Conservation (phyloP, 64 coral and sea anemone genomes). For the Montipora capricornis region DNA sequence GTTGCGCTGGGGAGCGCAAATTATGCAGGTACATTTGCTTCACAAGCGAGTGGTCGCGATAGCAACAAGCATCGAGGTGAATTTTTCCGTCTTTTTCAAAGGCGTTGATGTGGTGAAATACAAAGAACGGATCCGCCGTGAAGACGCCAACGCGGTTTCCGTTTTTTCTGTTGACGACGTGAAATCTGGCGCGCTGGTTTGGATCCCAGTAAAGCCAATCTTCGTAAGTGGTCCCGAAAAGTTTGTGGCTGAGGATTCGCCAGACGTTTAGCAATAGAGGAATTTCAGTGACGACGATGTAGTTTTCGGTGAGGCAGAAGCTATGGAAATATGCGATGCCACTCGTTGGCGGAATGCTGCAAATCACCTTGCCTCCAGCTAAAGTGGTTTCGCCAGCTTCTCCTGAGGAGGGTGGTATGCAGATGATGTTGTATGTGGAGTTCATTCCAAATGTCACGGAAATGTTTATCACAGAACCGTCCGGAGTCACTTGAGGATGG, state of each 20-base stretch:
- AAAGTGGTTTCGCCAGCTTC: slow-evolving; percentile 56
- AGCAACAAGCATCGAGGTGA: slow-evolving; percentile 77
- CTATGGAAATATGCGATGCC: slow-evolving; percentile 78
- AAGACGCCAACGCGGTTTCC: slow-evolving; percentile 64
- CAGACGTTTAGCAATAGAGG: slow-evolving; percentile 65
- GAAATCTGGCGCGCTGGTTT: slow-evolving; percentile 61
- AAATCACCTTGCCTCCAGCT: slow-evolving; percentile 76
- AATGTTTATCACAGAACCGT: slow-evolving; percentile 86
- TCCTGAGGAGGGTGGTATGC: slow-evolving; percentile 63
- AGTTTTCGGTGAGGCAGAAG: slow-evolving; percentile 95
- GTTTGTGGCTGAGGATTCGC: slow-evolving; percentile 5
- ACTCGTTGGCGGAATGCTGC: slow-evolving; percentile 64
- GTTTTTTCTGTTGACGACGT: slow-evolving; percentile 72
- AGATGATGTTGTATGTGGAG: slow-evolving; percentile 55
- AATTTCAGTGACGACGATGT: slow-evolving; percentile 76
- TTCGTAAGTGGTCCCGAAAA: slow-evolving; percentile 35
- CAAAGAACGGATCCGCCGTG: slow-evolving; percentile 76
- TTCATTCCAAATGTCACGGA: slow-evolving; percentile 17
- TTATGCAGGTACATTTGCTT: slow-evolving; percentile 71
- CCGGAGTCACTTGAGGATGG: slow-evolving; percentile 73
- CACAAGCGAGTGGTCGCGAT: slow-evolving; percentile 68
- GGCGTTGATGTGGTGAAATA: slow-evolving; percentile 93
- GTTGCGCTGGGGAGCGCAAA: background rate
- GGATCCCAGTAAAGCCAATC: slow-evolving; percentile 79
- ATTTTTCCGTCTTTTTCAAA: slow-evolving; percentile 83